These are phyloP conservation scores for Paracentrotus lividus DNA, from an alignment of 53 echinoderm and acorn worm species.

Conservation along the genomic window DNA sequence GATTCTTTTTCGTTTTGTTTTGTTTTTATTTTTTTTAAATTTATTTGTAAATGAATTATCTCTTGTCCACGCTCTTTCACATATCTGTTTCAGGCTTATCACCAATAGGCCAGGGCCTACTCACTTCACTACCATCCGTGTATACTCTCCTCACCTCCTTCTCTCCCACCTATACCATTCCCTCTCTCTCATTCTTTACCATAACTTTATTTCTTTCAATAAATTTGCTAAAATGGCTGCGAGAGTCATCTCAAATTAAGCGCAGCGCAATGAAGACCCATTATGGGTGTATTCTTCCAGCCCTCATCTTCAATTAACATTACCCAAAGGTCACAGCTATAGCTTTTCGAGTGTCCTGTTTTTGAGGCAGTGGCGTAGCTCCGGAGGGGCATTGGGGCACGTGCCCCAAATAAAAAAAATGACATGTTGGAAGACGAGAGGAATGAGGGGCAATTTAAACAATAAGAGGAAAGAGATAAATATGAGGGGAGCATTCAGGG, in stretches of 20 bases:
- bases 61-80: background rate
- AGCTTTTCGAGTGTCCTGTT: background rate
- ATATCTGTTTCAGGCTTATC: background rate
- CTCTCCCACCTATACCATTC: background rate
- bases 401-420: background rate
- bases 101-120: too few species aligned
- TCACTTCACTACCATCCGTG: background rate
- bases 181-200: background rate
- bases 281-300: background rate
- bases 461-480: background rate
- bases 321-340: conserved; percentile 10
- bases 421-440: background rate
- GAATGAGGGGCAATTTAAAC: background rate
- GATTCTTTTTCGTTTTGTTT: too few species aligned
- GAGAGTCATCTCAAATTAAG: background rate
- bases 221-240: background rate
- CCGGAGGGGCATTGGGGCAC: background rate
- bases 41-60: too few species aligned
- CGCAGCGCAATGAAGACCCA: background rate
- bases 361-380: background rate
- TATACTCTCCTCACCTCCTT: background rate
- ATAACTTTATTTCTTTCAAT: background rate
- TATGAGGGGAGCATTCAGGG: background rate
- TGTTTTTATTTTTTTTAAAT: too few species aligned
- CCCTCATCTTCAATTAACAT: background rate